Base-by-base conservation (phyloP, 2,113 vertebrate genomes). In the Microtus pennsylvanicus region DNA sequence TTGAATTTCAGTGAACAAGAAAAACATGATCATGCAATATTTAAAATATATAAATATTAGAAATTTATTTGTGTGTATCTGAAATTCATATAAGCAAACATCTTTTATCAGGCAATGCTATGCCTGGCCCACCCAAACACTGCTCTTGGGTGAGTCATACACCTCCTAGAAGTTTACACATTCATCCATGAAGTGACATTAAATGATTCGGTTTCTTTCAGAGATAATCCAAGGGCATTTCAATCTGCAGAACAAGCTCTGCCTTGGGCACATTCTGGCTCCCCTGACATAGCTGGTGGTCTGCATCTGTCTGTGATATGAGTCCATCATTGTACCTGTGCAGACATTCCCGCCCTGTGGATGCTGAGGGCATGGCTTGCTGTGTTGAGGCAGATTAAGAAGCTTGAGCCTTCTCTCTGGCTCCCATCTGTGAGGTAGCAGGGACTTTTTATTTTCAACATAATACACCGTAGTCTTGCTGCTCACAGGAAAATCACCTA, bases 331-430 rank as follows among this genome's bases (percentile, higher is more conserved):
- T 22, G 5, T 58, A 0, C 67, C 88, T 10, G 65, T 65, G 58
- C 50, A 47, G 38, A 6, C 74, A 22, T 7, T 80, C 33, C 82
- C 7, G 3, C 35, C 13, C 13, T 8, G 58, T 6, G 14, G n/a
- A 50, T 5, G 35, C 72, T 0, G 0, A 78, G 69, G 76, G 85
- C 52, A 77, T 35, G 30, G 45, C 45, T 2, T 1, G 8, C 52
- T 95, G 1, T 91, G 38, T 94, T 92, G 97, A 75, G 89, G 93
- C 96, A 78, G 90, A 6, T 78, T 92, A 50, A 91, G 97, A 95
- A 85, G 90, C 24, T 8, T 87, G 90, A 65, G 92, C 86, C 89
- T 0, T 38, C 69, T 89, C 91, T 77, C 90, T 93, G 89, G 7
- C 94, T 85, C 42, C 80, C 47, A 0, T 69, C 67, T 63, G 35